Evolutionary conservation across 2,888 invertebrate genomes (phyloP).

Genomic region (Parochlus steinenii): DNA sequence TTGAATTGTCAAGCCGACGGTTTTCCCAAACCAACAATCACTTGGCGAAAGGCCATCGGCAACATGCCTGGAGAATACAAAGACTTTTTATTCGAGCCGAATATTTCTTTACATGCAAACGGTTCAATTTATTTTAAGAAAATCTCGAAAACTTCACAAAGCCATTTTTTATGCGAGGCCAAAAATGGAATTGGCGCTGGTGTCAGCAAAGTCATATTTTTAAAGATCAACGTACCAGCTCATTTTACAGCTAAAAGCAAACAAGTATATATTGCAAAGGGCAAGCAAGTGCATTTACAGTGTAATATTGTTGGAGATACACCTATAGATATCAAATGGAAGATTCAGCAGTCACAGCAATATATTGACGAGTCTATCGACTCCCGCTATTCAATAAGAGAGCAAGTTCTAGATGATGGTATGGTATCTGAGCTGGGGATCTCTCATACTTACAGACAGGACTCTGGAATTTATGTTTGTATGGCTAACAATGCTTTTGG

Average conservation of each 20-base stretch:
- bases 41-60: conserved; percentile 82
- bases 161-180: conserved; percentile 85
- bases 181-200: conserved; percentile 82
- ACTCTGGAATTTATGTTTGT: conserved; percentile 79
- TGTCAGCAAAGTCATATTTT: conserved; percentile 77
- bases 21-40: conserved; percentile 73
- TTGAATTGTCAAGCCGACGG: conserved; percentile 84
- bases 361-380: conserved; percentile 54
- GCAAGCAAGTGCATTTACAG: conserved; percentile 67
- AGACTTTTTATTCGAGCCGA: conserved; percentile 65
- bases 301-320: conserved; percentile 80
- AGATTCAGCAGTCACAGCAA: conserved; percentile 48
- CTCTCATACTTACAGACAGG: conserved; percentile 67
- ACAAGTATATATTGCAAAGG: conserved; percentile 66
- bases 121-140: conserved; percentile 70
- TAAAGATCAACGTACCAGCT: conserved; percentile 80
- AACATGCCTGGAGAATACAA: conserved; percentile 62
- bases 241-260: conserved; percentile 69
- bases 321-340: conserved; percentile 73
- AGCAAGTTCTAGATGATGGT: conserved; percentile 61
- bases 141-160: conserved; percentile 74
- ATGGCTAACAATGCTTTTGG: conserved; percentile 80
- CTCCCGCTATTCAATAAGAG: conserved; percentile 56
- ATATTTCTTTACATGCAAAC: conserved; percentile 59
- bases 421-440: conserved; percentile 75